Evolutionary conservation across 2,113 vertebrate species (phyloP).

Genomic region (Siniperca chuatsi): DNA sequence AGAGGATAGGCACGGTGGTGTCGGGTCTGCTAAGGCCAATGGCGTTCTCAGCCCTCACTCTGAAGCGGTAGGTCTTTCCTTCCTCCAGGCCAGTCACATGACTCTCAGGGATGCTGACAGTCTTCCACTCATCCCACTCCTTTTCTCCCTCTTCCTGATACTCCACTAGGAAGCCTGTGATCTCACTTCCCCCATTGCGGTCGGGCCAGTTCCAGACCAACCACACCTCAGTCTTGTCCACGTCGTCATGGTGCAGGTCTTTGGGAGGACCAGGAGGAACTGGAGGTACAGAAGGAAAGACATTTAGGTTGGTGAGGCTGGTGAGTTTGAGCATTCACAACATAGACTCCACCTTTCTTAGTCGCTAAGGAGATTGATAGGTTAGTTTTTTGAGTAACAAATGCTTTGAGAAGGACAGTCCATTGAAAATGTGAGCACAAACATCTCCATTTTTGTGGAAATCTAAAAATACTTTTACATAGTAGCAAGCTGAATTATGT

Average conservation of each 20-base stretch:
- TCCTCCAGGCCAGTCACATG: slow-evolving; percentile 94
- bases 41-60: slow-evolving; percentile 95
- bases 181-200: slow-evolving; percentile 95
- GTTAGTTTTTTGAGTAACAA: background rate
- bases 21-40: slow-evolving; percentile 95
- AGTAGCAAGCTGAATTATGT: too few species aligned
- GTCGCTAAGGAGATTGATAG: background rate
- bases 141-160: slow-evolving; percentile 94
- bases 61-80: slow-evolving; percentile 97
- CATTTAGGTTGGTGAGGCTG: background rate
- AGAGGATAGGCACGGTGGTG: slow-evolving; percentile 96
- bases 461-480: background rate
- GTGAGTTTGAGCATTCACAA: background rate
- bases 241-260: slow-evolving; percentile 94
- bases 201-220: slow-evolving; percentile 97
- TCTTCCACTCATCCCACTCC: slow-evolving; percentile 96
- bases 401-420: background rate
- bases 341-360: background rate
- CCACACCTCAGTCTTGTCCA: slow-evolving; percentile 97
- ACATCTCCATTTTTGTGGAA: background rate
- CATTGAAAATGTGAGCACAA: background rate
- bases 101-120: slow-evolving; percentile 92
- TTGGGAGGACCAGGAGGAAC: slow-evolving; percentile 98
- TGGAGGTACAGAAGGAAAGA: slow-evolving; percentile 65
- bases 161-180: slow-evolving; percentile 97